Evolutionary conservation across 2,797 vertebrate species (phyloP).

Genomic region (Epinephelus awoara): DNA sequence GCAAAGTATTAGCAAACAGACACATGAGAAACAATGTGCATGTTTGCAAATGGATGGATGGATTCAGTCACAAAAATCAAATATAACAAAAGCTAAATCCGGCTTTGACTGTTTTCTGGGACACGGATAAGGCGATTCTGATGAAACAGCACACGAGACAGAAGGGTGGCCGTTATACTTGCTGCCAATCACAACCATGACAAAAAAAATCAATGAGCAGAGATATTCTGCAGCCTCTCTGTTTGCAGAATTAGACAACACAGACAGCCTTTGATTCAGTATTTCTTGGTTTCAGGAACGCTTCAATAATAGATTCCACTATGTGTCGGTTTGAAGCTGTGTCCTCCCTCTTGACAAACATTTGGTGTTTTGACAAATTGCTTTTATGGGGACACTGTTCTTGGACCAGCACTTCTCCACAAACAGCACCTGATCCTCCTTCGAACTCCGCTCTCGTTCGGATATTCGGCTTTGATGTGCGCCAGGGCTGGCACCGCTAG

Average conservation of each 20-base stretch:
- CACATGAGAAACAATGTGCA: constrained; percentile 14
- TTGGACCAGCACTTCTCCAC: constrained; percentile 19
- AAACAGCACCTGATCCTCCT: constrained; percentile 8
- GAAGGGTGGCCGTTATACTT: constrained; percentile 20
- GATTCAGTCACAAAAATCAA: constrained; percentile 25
- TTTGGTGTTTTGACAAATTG: constrained; percentile 47
- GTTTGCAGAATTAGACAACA: constrained; percentile 47
- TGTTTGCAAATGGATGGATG: constrained; percentile 7
- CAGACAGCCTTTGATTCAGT: constrained; percentile 36
- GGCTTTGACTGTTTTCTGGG: constrained; percentile 47
- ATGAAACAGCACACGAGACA: constrained; percentile 38
- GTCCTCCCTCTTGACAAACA: constrained; percentile 38
- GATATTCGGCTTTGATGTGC: constrained; percentile 34
- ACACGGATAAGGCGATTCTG: constrained; percentile 44
- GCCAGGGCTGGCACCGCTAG: background rate
- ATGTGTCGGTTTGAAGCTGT: constrained; percentile 17
- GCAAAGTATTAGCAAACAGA: background rate
- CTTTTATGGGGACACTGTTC: constrained; percentile 24
- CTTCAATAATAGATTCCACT: constrained; percentile 8
- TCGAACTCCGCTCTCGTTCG: constrained; percentile 1
- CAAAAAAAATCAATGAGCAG: constrained; percentile 12
- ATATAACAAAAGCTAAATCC: constrained; percentile 47
- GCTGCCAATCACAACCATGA: constrained; percentile 39
- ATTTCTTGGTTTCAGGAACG: constrained; percentile 4
- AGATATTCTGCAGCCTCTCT: constrained; percentile 32